Conservation (phyloP, 2,113 vertebrate species). For the Hippocampus abdominalis region DNA sequence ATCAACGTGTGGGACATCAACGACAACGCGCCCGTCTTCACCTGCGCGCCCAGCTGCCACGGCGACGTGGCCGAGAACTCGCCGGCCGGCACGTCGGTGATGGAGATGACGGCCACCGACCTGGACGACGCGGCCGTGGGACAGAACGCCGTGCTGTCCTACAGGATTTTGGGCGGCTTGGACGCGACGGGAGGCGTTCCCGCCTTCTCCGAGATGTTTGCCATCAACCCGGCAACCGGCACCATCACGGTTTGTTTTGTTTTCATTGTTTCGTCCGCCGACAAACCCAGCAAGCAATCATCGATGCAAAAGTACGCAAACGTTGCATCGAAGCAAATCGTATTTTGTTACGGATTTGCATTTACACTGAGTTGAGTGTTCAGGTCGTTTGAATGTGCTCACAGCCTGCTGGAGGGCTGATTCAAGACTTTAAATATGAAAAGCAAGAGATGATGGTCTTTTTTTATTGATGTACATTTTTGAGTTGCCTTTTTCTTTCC, state of each 20-base stretch:
- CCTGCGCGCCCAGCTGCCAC: conserved; percentile 77
- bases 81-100: conserved; percentile 72
- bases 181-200: conserved; percentile 53
- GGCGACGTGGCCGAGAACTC: conserved; percentile 82
- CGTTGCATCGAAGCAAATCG: too few relatives aligned
- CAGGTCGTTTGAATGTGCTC: too few relatives aligned
- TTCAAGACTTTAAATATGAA: too few relatives aligned
- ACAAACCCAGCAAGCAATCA: not conserved
- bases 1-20: conserved; percentile 89
- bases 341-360: too few relatives aligned
- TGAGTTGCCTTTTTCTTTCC: too few relatives aligned
- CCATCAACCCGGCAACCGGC: conserved; percentile 76
- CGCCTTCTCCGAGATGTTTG: conserved; percentile 73
- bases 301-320: too few relatives aligned
- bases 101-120: conserved; percentile 85
- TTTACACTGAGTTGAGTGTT: too few relatives aligned
- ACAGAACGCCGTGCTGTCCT: conserved; percentile 81
- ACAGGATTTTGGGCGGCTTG: conserved; percentile 76
- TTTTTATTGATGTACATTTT: too few relatives aligned
- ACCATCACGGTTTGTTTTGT: conserved; percentile 56
- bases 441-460: too few relatives aligned
- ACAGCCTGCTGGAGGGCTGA: too few relatives aligned
- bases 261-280: not conserved
- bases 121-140: conserved; percentile 81
- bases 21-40: conserved; percentile 79